Base-by-base conservation (phyloP, 2,797 vertebrate species). In the Syngnathus acus region DNA sequence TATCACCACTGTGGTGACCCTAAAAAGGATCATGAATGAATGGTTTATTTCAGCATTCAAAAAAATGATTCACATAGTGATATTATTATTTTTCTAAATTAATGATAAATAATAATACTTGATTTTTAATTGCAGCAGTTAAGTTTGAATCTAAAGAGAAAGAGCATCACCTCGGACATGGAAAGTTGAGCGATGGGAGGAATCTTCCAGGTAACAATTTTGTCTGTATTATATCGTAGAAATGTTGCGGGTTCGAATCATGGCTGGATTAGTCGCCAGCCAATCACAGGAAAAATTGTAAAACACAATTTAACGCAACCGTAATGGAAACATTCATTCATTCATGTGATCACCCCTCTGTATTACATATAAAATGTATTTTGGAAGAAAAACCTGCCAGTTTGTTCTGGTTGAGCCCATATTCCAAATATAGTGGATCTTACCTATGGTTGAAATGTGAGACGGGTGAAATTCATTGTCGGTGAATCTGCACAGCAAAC, bases 371-470 rank as follows among this genome's bases (percentile, higher is more conserved):
- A 61, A 58, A 43, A 61, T 19, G 1, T 39, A 17, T 4, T 39
- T 59, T 54, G 21, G 26, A 17, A 57, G 4, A 42, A 61, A 38
- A 61, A 42, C 5, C 9, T 13, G n/a, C 19, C 39, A 21, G 10
- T n/a, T 21, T 7, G 39, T 21, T 21, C 26, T 57, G 55, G 26
- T 57, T 57, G 11, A 26, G 50, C n/a, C 8, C 21, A 62, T 16
- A 45, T 55, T 55, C 6, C 0, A 62, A 23, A 62, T 42, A 61
- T 6, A 11, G 60, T 23, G 68, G 60, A 59, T 26, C 93, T 95
- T 93, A 96, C 95, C 95, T 87, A 98, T 98, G 76, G 96, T 98
- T 82, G 96, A 98, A 89, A 98, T 98, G 87, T 98, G 95, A 74
- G 96, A 94, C 64, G 96, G 92, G 86, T 98, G 95, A 82, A 98